Conservation (phyloP, 2,113 vertebrate species). For the Psittacara wagleri region DNA sequence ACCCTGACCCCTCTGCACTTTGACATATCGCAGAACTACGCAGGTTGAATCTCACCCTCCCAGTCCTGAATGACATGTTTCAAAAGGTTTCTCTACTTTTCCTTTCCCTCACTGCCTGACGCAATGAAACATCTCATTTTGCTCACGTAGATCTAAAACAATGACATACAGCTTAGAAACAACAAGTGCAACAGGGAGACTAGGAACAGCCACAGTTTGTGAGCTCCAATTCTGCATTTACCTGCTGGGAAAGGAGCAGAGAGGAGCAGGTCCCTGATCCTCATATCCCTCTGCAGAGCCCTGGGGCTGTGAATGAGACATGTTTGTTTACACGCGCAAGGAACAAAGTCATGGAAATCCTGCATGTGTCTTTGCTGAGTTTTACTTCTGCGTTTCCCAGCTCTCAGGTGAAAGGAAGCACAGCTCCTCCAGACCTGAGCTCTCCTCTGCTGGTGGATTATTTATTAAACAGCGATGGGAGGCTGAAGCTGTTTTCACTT, state of each 20-base stretch:
- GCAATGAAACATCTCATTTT: background rate
- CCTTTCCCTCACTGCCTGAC: background rate
- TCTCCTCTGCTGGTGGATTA: slow-evolving; percentile 48
- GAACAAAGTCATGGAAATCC: slow-evolving; percentile 36
- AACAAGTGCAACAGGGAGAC: background rate
- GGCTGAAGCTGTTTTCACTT: slow-evolving; percentile 73
- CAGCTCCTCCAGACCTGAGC: slow-evolving; percentile 40
- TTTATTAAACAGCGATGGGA: slow-evolving; percentile 66
- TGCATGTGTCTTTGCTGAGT: background rate
- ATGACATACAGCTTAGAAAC: background rate
- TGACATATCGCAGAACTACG: background rate
- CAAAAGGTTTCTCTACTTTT: slow-evolving; percentile 9
- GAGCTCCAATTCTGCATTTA: background rate
- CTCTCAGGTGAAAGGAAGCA: slow-evolving; percentile 47
- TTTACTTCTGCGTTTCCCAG: slow-evolving; percentile 22
- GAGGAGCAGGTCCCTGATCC: background rate
- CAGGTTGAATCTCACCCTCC: background rate
- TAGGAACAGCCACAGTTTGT: background rate
- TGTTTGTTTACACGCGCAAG: background rate
- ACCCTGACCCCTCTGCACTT: slow-evolving; percentile 4
- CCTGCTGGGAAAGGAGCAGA: background rate
- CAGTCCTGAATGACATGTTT: background rate
- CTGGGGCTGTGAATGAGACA: rapidly evolving
- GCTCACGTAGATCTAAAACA: background rate
- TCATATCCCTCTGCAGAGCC: rapidly evolving